Evolutionary conservation across 2,797 vertebrate genomes (phyloP).

Genomic region (Muscicapa comitata): DNA sequence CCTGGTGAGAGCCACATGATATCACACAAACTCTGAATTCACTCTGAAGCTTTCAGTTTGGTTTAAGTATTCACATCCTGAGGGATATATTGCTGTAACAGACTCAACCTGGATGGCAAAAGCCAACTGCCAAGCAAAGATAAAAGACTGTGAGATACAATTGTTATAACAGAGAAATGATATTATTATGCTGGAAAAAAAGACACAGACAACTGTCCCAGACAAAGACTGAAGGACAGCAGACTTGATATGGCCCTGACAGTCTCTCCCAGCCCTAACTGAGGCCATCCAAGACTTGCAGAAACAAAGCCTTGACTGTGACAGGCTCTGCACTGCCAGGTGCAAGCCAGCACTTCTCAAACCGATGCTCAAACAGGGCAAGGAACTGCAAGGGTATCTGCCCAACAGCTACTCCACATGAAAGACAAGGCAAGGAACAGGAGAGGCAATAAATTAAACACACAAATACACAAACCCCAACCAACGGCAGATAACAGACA

Average conservation of each 20-base stretch:
- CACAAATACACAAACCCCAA: not conserved
- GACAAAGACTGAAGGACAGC: not conserved
- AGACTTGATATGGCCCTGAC: not conserved
- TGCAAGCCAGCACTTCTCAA: not conserved
- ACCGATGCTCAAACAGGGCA: not conserved
- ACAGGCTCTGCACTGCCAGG: not conserved
- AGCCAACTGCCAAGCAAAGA: not conserved
- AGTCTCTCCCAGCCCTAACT: not conserved
- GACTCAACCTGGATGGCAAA: not conserved
- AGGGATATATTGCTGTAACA: not conserved
- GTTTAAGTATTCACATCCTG: not conserved
- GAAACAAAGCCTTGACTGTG: not conserved
- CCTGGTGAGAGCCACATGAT: not conserved
- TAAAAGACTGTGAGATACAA: not conserved
- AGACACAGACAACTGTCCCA: not conserved
- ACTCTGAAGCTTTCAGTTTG: not conserved
- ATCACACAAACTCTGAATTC: not conserved
- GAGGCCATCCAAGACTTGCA: not conserved
- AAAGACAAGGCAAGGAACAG: slow-evolving; percentile 39
- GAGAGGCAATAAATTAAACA: slow-evolving; percentile 44
- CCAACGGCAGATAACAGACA: slow-evolving; percentile 25
- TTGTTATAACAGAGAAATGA: not conserved
- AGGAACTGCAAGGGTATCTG: slow-evolving; percentile 1
- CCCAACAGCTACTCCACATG: slow-evolving; percentile 4
- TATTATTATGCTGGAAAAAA: not conserved